Evolutionary conservation across 2,888 invertebrate genomes (phyloP).

Genomic region (Coelinius sp.): DNA sequence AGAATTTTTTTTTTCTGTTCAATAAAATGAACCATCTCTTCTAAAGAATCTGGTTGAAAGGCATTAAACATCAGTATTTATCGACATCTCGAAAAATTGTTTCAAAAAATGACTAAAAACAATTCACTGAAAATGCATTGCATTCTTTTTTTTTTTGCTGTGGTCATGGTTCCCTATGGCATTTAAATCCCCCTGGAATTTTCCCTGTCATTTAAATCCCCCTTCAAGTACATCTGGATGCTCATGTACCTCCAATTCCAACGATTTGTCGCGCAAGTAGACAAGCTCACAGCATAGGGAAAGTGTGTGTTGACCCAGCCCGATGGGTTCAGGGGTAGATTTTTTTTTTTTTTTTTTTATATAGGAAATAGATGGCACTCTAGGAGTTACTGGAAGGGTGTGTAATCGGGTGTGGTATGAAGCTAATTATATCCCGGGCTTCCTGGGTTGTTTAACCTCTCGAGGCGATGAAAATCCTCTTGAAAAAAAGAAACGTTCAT

Average conservation of each 20-base stretch:
- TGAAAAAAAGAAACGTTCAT: conserved; percentile 2
- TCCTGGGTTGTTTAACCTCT: conserved; percentile 10
- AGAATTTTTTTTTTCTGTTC: too few species aligned
- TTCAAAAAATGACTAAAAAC: neutral
- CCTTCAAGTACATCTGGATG: conserved; percentile 30
- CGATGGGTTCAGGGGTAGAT: conserved; percentile 28
- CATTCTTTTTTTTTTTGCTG: conserved; percentile 49
- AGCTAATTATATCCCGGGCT: conserved; percentile 54
- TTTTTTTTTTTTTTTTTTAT: conserved; percentile 8
- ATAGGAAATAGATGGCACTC: conserved; percentile 6
- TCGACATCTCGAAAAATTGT: too few species aligned
- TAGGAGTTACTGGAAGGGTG: conserved; percentile 45
- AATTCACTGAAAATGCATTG: too few species aligned
- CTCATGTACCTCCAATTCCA: conserved; percentile 45
- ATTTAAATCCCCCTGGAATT: conserved; percentile 28
- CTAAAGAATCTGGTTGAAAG: too few species aligned
- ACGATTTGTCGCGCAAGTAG: conserved; percentile 60
- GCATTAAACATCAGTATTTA: too few species aligned
- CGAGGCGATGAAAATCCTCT: neutral
- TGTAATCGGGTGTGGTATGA: conserved; percentile 58
- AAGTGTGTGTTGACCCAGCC: conserved; percentile 20
- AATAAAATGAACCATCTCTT: too few species aligned
- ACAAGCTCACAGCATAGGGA: conserved; percentile 44
- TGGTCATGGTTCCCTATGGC: conserved; percentile 62
- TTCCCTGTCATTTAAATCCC: conserved; percentile 55